Evolutionary conservation across 1,140 invertebrate genomes (phyloP).

Genomic region (Dinoponera quadriceps): DNA sequence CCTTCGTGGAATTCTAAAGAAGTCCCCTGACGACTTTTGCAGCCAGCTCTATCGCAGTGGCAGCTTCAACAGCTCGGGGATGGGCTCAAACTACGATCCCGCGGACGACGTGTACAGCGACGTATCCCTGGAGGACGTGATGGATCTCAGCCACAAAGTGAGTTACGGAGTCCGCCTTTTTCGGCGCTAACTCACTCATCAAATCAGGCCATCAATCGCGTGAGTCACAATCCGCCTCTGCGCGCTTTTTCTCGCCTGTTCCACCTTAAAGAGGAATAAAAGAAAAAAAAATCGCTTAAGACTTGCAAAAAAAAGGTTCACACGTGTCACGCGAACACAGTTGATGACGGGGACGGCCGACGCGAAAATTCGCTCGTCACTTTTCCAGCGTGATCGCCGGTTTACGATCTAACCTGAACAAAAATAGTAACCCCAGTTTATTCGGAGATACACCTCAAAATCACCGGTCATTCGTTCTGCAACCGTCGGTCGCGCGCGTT

Average conservation of each 20-base stretch:
- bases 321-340: background rate
- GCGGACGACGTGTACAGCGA: slow-evolving; percentile 97
- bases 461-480: background rate
- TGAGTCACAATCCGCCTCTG: background rate
- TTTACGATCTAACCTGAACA: background rate
- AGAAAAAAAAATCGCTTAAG: too few relatives aligned
- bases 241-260: background rate
- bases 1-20: slow-evolving; percentile 25
- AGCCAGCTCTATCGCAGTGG: slow-evolving; percentile 95
- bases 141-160: slow-evolving; percentile 96
- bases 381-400: background rate
- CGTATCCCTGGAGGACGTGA: slow-evolving; percentile 95
- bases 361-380: slow-evolving; percentile 20
- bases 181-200: background rate
- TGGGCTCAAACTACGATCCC: slow-evolving; percentile 95
- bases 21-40: slow-evolving; percentile 81
- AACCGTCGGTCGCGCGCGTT: background rate
- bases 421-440: slow-evolving; percentile 14
- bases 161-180: slow-evolving; percentile 73
- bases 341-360: background rate
- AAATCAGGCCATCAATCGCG: background rate
- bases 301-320: too few relatives aligned
- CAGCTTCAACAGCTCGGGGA: slow-evolving; percentile 95
- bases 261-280: too few relatives aligned
- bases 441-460: slow-evolving; percentile 5